Evolutionary conservation across 2,888 invertebrate species (phyloP).

Genomic region (Ichneumon xanthorius): DNA sequence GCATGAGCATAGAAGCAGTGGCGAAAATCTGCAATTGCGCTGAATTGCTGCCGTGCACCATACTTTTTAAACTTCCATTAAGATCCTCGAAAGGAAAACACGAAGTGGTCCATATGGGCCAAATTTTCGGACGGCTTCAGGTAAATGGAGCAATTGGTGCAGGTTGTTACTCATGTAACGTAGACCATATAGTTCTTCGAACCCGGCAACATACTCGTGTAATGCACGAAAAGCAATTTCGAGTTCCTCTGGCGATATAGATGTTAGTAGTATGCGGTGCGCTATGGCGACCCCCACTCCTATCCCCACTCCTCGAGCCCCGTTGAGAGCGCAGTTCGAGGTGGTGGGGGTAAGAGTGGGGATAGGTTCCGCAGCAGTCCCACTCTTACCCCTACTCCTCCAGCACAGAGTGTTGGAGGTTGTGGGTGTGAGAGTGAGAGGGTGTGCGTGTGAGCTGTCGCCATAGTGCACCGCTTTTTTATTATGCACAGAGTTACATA

Average conservation of each 20-base stretch:
- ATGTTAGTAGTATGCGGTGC: no score
- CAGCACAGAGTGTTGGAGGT: no score
- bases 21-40: constrained; percentile 64
- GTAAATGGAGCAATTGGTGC: constrained; percentile 53
- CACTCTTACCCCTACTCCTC: no score
- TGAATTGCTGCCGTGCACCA: constrained; percentile 62
- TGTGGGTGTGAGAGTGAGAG: no score
- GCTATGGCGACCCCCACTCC: no score
- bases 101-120: constrained; percentile 58
- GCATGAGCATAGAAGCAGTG: constrained; percentile 17
- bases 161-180: constrained; percentile 54
- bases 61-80: constrained; percentile 54
- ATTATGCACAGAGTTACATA: no score
- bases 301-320: no score
- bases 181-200: constrained; percentile 26
- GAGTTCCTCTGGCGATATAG: constrained; percentile 37
- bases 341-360: no score
- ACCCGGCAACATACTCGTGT: constrained; percentile 38
- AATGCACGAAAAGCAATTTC: constrained; percentile 37
- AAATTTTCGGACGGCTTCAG: constrained; percentile 51
- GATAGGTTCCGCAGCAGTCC: no score
- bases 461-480: no score
- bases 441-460: no score
- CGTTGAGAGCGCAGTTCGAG: no score
- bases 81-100: constrained; percentile 66